A percentile compares a stretch with the other conserved stretches of the same genome.
phyloP scores from a whole-genome alignment of 2,888 invertebrate genomes.

The Prionchulus punctatus region DNA sequence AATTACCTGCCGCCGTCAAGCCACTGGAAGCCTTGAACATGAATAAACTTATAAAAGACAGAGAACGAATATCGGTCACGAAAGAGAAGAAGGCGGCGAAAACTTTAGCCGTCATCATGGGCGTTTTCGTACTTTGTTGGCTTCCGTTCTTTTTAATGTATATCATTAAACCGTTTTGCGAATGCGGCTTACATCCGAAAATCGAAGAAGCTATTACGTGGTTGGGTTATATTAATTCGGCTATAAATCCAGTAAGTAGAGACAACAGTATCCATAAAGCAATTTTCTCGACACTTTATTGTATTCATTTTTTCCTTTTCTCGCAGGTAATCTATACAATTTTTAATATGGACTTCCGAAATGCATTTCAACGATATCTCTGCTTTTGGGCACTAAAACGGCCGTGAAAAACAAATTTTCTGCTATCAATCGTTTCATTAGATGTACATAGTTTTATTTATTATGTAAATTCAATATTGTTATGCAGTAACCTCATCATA shows the following conservation, averaged over 20 bases:
- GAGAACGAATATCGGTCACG: constrained; percentile 31
- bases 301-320: no score
- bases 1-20: neutral
- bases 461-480: no score
- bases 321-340: constrained; percentile 30
- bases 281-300: neutral
- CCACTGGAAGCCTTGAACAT: neutral
- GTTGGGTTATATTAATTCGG: constrained; percentile 16
- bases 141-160: constrained; percentile 31
- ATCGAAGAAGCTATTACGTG: constrained; percentile 16
- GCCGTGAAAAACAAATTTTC: no score
- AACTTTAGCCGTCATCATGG: constrained; percentile 33
- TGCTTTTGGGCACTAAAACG: no score
- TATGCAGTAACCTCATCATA: no score
- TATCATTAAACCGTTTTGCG: constrained; percentile 31
- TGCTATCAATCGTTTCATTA: no score
- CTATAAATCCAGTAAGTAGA: constrained; percentile 14
- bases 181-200: constrained; percentile 28
- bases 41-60: constrained; percentile 15
- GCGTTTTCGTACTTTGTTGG: constrained; percentile 15
- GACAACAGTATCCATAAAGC: neutral
- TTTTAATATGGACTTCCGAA: constrained; percentile 28
- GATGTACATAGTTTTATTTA: no score
- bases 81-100: constrained; percentile 33
- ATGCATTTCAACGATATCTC: no score